phyloP scores from a whole-genome alignment of 2,113 vertebrate genomes.

The Ammodytes marinus region DNA sequence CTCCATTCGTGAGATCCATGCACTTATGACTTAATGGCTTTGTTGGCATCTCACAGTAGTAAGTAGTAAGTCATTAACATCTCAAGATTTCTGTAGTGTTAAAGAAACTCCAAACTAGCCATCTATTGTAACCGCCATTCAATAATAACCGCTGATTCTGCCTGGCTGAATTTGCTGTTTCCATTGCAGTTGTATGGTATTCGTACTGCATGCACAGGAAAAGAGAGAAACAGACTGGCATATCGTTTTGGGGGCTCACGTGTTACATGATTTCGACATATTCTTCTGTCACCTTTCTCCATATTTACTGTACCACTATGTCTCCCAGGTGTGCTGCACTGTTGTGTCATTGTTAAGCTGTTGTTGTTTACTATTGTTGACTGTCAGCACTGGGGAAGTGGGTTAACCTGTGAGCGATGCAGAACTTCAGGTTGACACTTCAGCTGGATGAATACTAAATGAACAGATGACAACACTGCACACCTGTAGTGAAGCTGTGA shows the following conservation, averaged over 20 bases:
- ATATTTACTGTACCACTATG: neutral
- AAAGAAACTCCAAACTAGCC: neutral
- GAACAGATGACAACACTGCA: constrained; percentile 13
- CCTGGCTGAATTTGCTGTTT: constrained; percentile 10
- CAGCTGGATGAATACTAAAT: constrained; percentile 26
- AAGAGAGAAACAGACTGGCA: neutral
- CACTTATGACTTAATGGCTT: neutral
- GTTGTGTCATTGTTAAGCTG: constrained; percentile 15
- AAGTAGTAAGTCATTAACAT: neutral
- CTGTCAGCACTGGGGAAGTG: constrained; percentile 23
- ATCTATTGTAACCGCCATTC: neutral
- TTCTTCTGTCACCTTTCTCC: constrained; percentile 11
- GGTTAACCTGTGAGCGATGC: constrained; percentile 29
- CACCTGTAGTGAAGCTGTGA: neutral
- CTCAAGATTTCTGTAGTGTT: neutral
- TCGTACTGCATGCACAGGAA: constrained; percentile 1
- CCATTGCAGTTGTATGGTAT: constrained; percentile 35
- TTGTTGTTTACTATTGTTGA: constrained; percentile 17
- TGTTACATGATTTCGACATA: constrained; percentile 1
- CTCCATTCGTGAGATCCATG: neutral
- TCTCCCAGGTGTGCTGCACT: neutral
- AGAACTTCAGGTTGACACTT: constrained; percentile 24
- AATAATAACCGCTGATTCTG: neutral
- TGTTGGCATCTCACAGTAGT: neutral
- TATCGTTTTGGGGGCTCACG: neutral